phyloP scores from a whole-genome alignment of 2,113 vertebrate species.

The Aramus guarauna region DNA sequence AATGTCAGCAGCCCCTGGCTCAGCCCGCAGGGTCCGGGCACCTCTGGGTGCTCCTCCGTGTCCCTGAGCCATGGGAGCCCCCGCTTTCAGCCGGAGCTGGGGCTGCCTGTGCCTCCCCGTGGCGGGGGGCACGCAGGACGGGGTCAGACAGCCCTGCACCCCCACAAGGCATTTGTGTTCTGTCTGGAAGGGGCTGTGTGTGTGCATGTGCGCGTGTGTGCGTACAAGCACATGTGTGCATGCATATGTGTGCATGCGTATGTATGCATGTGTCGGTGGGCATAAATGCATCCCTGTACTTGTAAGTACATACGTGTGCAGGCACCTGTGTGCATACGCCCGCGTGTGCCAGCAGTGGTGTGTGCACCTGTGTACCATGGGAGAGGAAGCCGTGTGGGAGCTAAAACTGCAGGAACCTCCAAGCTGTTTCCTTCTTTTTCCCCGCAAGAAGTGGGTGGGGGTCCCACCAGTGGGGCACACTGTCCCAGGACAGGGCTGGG shows the following conservation, averaged over 20 bases:
- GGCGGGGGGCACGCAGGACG: accelerated
- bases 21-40: accelerated
- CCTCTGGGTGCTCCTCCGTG: not conserved
- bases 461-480: accelerated
- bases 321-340: accelerated
- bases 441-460: accelerated
- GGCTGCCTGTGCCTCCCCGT: not conserved
- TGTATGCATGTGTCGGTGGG: accelerated
- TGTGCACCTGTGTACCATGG: accelerated
- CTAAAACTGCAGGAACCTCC: not conserved
- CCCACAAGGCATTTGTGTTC: accelerated
- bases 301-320: accelerated
- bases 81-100: accelerated
- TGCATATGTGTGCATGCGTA: accelerated
- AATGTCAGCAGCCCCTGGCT: not conserved
- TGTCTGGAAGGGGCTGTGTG: not conserved
- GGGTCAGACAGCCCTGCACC: accelerated
- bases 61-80: not conserved
- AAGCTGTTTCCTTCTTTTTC: not conserved
- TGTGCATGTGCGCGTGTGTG: accelerated
- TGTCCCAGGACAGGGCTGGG: not conserved
- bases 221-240: too few relatives aligned
- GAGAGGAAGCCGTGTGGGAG: not conserved
- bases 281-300: not conserved
- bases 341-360: accelerated